Base-by-base conservation (phyloP, 37 sponge, comb jelly and placozoan genomes). In the Haliclona indistincta region DNA sequence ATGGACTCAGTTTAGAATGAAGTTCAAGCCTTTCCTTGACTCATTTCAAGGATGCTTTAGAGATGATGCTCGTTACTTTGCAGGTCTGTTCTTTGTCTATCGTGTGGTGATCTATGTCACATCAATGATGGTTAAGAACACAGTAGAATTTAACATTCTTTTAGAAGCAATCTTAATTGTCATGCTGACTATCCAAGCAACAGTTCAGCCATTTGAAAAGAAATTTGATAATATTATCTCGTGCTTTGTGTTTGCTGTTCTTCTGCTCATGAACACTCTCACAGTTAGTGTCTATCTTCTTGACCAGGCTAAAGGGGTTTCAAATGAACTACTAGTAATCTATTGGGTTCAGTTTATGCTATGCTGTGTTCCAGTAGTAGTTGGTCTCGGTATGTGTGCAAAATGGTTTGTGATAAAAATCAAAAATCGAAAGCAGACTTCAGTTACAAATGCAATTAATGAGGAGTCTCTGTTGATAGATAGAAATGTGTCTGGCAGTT, bases 151-250 rank as follows among this genome's bases (percentile, higher is more conserved):
- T 58, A 25, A 58, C 60, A 25, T 25, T 26, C 25, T 58, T 7
- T 6, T 58, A 25, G 60, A n/a, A 26, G 25, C 6, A n/a, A 6
- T 20, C 7, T 26, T 58, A 6, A 11, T 58, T n/a, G 28, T n/a
- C 22, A 11, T 58, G 26, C 7, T 58, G 6, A 58, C 25, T 6
- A 11, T 58, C 11, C 60, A 58, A n/a, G 60, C 60, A 6, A 58
- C n/a, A 58, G 26, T 58, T n/a, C 60, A 58, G n/a, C 60, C 60
- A 26, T 58, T 58, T 58, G 26, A 58, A n/a, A 58, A n/a, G 6
- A 58, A n/a, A 20, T 26, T 11, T n/a, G 26, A 58, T 26, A 58
- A 58, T 20, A 58, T 58, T n/a, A 20, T 20, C n/a, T 20, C 60
- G 7, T 6, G 6, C 6, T 26, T 58, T 7, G 7, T n/a, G 25